phyloP scores from a whole-genome alignment of 1,140 invertebrate genomes.

The Papilio dardanus region DNA sequence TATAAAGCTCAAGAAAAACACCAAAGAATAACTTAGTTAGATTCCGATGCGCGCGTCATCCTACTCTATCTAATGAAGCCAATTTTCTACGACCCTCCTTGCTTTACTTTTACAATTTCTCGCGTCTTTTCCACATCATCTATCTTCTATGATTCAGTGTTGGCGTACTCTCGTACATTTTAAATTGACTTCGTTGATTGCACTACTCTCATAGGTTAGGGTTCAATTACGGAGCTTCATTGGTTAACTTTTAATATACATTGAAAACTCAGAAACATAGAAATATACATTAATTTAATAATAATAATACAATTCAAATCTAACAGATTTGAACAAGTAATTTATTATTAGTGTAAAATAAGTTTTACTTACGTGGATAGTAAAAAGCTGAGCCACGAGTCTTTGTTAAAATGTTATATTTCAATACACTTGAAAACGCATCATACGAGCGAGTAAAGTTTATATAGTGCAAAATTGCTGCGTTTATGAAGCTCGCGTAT shows the following conservation, averaged over 20 bases:
- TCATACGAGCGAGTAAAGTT: constrained; percentile 39
- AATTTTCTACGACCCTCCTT: constrained; percentile 75
- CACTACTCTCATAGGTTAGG: constrained; percentile 40
- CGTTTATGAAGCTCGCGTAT: constrained; percentile 63
- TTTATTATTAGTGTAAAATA: not conserved
- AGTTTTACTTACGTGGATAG: too few species aligned
- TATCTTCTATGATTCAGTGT: constrained; percentile 75
- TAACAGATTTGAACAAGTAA: not conserved
- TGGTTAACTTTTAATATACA: not conserved
- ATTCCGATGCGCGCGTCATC: constrained; percentile 45
- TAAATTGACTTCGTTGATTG: constrained; percentile 73
- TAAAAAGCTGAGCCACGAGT: too few species aligned
- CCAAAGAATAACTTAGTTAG: constrained; percentile 47
- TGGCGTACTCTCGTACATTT: constrained; percentile 79
- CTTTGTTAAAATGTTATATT: not conserved
- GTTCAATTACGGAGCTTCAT: too few species aligned
- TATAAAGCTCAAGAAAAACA: not conserved
- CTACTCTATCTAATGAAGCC: constrained; percentile 78
- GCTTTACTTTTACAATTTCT: constrained; percentile 79
- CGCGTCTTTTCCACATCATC: constrained; percentile 79
- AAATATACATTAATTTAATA: not conserved
- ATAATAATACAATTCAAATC: not conserved
- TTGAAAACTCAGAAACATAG: not conserved
- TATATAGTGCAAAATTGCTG: constrained; percentile 62
- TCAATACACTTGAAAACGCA: constrained; percentile 9